phyloP scores from a whole-genome alignment of 2,888 invertebrate genomes.

The Stenodera caucasica region DNA sequence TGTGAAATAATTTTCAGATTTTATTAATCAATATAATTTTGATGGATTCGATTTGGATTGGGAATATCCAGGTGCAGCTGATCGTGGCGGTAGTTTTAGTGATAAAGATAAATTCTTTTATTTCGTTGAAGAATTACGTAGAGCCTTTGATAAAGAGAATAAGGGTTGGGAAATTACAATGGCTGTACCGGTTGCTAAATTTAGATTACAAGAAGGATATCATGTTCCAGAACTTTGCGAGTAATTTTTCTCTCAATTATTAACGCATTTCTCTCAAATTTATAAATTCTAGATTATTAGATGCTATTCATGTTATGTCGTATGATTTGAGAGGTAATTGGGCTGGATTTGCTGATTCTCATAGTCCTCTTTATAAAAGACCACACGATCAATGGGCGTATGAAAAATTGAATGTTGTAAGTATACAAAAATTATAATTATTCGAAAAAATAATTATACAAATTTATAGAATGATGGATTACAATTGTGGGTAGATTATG shows the following conservation, averaged over 20 bases:
- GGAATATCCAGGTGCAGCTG: slow-evolving; percentile 89
- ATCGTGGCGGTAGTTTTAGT: slow-evolving; percentile 79
- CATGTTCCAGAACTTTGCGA: slow-evolving; percentile 87
- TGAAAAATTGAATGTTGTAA: slow-evolving; percentile 85
- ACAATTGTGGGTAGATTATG: slow-evolving; percentile 84
- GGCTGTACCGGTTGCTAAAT: slow-evolving; percentile 86
- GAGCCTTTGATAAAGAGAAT: slow-evolving; percentile 74
- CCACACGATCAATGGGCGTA: slow-evolving; percentile 89
- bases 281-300: slow-evolving; percentile 62
- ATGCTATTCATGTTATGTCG: slow-evolving; percentile 85
- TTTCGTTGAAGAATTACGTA: slow-evolving; percentile 77
- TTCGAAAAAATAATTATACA: not conserved
- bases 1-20: slow-evolving; percentile 56
- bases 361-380: slow-evolving; percentile 82
- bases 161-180: slow-evolving; percentile 87
- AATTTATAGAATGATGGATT: slow-evolving; percentile 78
- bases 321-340: slow-evolving; percentile 86
- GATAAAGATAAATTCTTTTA: slow-evolving; percentile 83
- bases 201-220: slow-evolving; percentile 85
- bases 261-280: not conserved
- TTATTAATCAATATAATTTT: slow-evolving; percentile 75
- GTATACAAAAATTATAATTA: slow-evolving; percentile 48
- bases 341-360: slow-evolving; percentile 89
- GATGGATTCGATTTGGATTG: slow-evolving; percentile 88
- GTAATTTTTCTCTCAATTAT: slow-evolving; percentile 59